Evolutionary conservation across 2,113 vertebrate species (phyloP).

Genomic region (Ovibos moschatus): DNA sequence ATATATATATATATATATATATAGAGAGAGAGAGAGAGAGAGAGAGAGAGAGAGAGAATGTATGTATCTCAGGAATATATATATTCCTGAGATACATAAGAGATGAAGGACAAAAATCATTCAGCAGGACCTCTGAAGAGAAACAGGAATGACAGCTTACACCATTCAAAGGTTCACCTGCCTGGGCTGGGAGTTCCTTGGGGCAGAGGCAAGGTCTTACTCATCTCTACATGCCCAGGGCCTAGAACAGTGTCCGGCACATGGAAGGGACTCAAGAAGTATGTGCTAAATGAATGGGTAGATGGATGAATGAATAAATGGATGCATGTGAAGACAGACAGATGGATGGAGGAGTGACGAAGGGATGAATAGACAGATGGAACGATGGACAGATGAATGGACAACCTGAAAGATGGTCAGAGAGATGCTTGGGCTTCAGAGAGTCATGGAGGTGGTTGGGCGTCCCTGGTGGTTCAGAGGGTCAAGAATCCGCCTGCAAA

Average conservation of each 20-base stretch:
- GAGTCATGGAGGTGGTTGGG: background rate
- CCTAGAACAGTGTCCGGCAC: background rate
- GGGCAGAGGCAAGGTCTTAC: background rate
- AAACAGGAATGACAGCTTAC: background rate
- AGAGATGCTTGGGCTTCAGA: background rate
- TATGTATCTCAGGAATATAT: background rate
- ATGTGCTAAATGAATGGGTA: background rate
- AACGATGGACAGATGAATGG: background rate
- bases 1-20: background rate
- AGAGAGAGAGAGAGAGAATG: background rate
- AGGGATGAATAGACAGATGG: background rate
- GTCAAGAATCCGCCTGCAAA: background rate
- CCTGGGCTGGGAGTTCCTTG: background rate
- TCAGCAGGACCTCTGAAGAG: background rate
- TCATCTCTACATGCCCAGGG: background rate
- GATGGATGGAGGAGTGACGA: background rate
- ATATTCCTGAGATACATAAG: background rate
- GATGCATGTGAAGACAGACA: background rate
- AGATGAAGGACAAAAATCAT: background rate
- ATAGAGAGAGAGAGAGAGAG: no score
- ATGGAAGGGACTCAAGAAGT: background rate
- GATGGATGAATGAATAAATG: background rate
- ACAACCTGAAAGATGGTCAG: background rate
- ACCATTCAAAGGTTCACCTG: background rate
- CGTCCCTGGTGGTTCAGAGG: background rate